Evolutionary conservation across 2,113 vertebrate genomes (phyloP), one percentile per base, ranked within the genome.

Genomic region (Seriola aureovittata): DNA sequence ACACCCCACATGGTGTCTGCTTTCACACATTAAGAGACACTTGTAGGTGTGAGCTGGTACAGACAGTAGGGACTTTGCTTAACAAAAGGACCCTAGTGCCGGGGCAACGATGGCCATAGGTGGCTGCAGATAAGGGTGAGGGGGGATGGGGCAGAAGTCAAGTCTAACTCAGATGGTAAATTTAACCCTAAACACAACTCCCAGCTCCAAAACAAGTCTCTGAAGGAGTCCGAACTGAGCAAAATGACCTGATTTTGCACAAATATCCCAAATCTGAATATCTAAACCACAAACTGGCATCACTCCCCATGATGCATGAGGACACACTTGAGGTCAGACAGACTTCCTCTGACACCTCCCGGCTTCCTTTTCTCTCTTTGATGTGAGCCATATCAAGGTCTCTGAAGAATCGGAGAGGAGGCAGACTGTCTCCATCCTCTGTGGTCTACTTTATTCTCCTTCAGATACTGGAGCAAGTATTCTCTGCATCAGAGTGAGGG

Each of bases 261-360:
- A 59, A 5, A 55, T 52, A 29, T 57, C 63, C 34, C 19, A 44
- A 59, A 69, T 76, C 63, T 80, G 55, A 69, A 70, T 75, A 50
- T 44, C 7, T 29, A 2, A 25, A 55, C 36, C n/a, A 52, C 14
- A 58, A 21, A n/a, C n/a, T 4, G 66, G 2, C 36, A 1, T 8
- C 36, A 1, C 7, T 3, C 2, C 19, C 40, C 1, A 0, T 59
- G 57, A 66, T 13, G 1, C 60, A 40, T 5, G 55, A 69, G 19
- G 34, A 68, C 60, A 58, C 55, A 36, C 68, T 3, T 9, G 63
- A 2, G 23, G 34, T 48, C 64, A 88, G 85, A 84, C 90, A 74
- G 63, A 77, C 85, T 88, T 91, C 91, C 88, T 85, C 75, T 29
- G 9, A 94, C 89, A 90, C 93, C 92, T 92, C 88, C 64, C 57